Evolutionary conservation across 1,140 invertebrate species (phyloP), one percentile per base, ranked within the genome.

Genomic region (Pantala flavescens): DNA sequence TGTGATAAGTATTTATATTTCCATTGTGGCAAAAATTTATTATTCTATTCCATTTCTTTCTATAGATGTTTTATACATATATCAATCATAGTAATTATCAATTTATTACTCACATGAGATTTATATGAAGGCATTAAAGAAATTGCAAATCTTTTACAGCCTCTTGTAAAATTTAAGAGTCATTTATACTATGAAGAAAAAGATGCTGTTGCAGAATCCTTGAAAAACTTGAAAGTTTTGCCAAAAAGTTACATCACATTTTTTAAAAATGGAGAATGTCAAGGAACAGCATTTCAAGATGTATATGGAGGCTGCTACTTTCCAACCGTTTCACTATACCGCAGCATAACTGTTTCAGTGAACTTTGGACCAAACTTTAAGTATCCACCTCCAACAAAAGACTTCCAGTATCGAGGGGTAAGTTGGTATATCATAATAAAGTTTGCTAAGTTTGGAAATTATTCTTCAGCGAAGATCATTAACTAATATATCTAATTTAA

Each of bases 101-200:
- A 5, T 36, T 36, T 36, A 36, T 36, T 71, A 43, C 23, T 71
- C 71, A 76, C 55, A 42, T 49, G 72, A 9, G 23, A 23, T 70
- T 73, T 73, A 63, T 77, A 28, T 21, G 28, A 36, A 36, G 28
- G 2, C 3, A 36, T 36, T 36, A 5, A 36, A 9, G 9, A 36
- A 2, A 9, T 36, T 36, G 2, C 9, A 9, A 36, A 36, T 36
- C 28, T 36, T 36, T 36, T 36, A 36, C 28, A 97, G 93, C 96
- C 96, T 0, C 84, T 99, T 73, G 94, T 99, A 0, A 98, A 98
- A 84, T 98, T 98, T 82, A 98, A 98, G 85, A 97, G 94, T 79
- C 95, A 98, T 84, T 84, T 98, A 0, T 99, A 99, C 83, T 99
- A 97, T 81, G 97, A 99, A 86, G 96, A 98, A 80, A 98, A 98